Percentiles rank a stretch among this genome's conserved stretches.
phyloP scores from a whole-genome alignment of 2,888 invertebrate species.

The Yponomeuta cagnagella region DNA sequence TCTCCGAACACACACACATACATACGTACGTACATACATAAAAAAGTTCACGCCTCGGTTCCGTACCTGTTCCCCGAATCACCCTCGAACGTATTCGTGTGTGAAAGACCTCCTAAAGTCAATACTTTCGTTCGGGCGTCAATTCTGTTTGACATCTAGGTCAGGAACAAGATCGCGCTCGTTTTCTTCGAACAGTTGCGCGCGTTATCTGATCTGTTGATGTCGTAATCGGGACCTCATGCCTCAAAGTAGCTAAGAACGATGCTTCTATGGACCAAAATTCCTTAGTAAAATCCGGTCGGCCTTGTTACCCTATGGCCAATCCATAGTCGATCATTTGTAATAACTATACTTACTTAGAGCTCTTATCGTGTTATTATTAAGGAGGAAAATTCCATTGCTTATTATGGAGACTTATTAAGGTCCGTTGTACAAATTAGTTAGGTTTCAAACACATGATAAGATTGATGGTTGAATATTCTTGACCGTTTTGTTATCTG shows the following conservation, averaged over 20 bases:
- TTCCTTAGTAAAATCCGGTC: slow-evolving; percentile 34
- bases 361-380: neutral
- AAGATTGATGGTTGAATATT: slow-evolving; percentile 21
- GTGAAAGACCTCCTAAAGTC: slow-evolving; percentile 10
- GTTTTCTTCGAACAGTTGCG: slow-evolving; percentile 44
- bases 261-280: slow-evolving; percentile 42
- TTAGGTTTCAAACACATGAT: slow-evolving; percentile 44
- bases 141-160: slow-evolving; percentile 36
- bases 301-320: slow-evolving; percentile 41
- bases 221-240: slow-evolving; percentile 54
- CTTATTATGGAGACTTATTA: neutral
- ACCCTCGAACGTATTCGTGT: neutral
- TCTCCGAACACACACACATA: too few relatives aligned
- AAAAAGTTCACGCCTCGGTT: too few relatives aligned
- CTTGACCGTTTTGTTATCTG: neutral
- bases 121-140: slow-evolving; percentile 24
- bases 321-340: slow-evolving; percentile 38
- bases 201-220: slow-evolving; percentile 55
- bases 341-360: slow-evolving; percentile 22
- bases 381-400: neutral
- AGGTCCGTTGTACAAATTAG: neutral
- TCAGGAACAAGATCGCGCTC: slow-evolving; percentile 42
- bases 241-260: slow-evolving; percentile 24
- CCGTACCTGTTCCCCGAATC: too few relatives aligned
- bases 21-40: too few relatives aligned